Evolutionary conservation across 2,888 invertebrate species (phyloP).

Genomic region (Neocrepidodera transversa): DNA sequence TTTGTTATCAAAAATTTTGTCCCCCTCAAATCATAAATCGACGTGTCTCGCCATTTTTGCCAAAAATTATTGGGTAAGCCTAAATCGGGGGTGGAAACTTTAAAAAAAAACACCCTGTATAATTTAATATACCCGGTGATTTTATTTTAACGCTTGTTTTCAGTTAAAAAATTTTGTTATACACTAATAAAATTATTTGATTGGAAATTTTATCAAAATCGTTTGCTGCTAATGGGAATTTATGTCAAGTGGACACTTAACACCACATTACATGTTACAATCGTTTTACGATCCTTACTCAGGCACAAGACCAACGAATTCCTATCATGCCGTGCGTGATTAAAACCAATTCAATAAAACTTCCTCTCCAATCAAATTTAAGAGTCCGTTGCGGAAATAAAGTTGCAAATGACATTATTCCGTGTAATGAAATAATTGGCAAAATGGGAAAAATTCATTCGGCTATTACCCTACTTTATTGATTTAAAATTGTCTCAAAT

Average conservation of each 20-base stretch:
- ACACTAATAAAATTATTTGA: no score
- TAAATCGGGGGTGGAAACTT: no score
- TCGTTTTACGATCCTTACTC: constrained; percentile 4
- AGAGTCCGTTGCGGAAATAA: not conserved
- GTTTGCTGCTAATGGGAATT: constrained; percentile 2
- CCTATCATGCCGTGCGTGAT: constrained; percentile 3
- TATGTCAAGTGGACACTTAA: constrained; percentile 8
- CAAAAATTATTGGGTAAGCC: no score
- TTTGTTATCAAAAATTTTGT: no score
- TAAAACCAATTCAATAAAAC: constrained; percentile 5
- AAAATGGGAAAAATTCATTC: not conserved
- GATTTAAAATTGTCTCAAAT: no score
- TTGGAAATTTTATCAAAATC: not conserved
- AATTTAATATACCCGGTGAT: no score
- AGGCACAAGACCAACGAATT: constrained; percentile 3
- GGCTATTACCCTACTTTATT: not conserved
- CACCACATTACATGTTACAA: constrained; percentile 8
- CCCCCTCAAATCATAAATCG: no score
- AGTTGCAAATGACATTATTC: not conserved
- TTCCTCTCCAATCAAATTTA: not conserved
- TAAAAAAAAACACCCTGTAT: no score
- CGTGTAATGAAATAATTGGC: not conserved
- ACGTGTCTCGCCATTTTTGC: no score
- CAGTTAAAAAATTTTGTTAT: no score
- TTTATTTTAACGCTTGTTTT: no score